phyloP scores from a whole-genome alignment of 2,113 vertebrate genomes.

The Aspidoscelis tigris region DNA sequence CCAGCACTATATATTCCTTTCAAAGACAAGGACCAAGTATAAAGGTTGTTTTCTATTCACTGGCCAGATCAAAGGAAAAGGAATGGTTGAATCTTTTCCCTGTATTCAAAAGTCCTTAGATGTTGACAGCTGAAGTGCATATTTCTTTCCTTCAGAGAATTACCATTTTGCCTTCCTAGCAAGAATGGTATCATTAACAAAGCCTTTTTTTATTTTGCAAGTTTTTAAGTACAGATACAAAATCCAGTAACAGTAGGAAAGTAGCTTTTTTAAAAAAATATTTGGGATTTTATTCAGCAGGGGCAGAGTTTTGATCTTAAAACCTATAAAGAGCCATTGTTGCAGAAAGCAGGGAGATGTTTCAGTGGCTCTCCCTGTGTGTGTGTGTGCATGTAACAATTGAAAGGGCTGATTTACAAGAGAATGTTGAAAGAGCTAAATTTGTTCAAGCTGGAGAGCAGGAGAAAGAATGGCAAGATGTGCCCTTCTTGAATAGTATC shows the following conservation, averaged over 20 bases:
- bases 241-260: constrained; percentile 37
- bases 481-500: not conserved
- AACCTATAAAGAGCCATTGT: constrained; percentile 51
- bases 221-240: not conserved
- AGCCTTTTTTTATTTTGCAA: not conserved
- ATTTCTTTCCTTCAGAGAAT: constrained; percentile 45
- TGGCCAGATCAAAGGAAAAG: constrained; percentile 54
- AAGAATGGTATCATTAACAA: constrained; percentile 28
- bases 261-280: constrained; percentile 41
- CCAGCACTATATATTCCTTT: constrained; percentile 11
- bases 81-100: constrained; percentile 43
- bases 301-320: constrained; percentile 59
- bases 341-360: constrained; percentile 55
- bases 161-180: constrained; percentile 14
- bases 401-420: constrained; percentile 41
- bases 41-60: constrained; percentile 34
- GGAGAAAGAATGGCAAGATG: not conserved
- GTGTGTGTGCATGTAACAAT: constrained; percentile 18
- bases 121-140: constrained; percentile 52
- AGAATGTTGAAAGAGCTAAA: constrained; percentile 57
- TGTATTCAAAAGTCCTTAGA: constrained; percentile 54
- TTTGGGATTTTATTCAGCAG: constrained; percentile 22
- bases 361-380: constrained; percentile 44
- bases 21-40: constrained; percentile 25
- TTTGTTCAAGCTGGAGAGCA: constrained; percentile 24